Evolutionary conservation across 1,140 invertebrate species (phyloP).

Genomic region (Papilio xuthus): DNA sequence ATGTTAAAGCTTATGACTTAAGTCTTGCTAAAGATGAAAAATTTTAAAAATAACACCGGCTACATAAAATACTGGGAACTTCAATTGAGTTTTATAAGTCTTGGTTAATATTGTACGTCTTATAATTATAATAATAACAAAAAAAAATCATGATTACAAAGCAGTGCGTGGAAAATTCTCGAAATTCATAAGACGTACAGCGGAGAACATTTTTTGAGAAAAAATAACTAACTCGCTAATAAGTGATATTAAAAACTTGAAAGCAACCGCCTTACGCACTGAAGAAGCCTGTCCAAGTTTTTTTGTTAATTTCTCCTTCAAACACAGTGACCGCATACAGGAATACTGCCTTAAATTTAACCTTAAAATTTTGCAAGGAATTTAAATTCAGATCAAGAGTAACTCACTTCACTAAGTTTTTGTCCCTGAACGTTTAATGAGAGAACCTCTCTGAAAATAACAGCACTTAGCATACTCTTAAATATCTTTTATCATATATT

Average conservation of each 20-base stretch:
- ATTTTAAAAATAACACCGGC: no score
- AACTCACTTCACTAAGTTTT: background rate
- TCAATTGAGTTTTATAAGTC: background rate
- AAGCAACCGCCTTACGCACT: constrained; percentile 38
- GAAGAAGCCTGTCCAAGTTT: constrained; percentile 36
- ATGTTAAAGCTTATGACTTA: no score
- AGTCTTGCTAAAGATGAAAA: no score
- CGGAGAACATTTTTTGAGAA: constrained; percentile 38
- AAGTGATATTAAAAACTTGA: constrained; percentile 49
- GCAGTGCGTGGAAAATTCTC: background rate
- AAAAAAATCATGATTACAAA: background rate
- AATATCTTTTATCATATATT: background rate
- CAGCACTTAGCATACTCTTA: background rate
- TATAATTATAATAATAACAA: background rate
- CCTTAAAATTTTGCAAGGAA: constrained; percentile 20
- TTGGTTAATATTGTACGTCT: background rate
- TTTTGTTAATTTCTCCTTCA: constrained; percentile 44
- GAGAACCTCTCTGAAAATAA: background rate
- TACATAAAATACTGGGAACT: no score
- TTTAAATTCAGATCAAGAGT: constrained; percentile 25
- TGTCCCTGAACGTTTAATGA: background rate
- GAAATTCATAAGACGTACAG: background rate
- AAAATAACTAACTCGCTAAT: constrained; percentile 48
- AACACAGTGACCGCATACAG: constrained; percentile 11
- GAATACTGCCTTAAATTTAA: constrained; percentile 10